Evolutionary conservation across 2,888 invertebrate genomes (phyloP), one percentile per base, ranked within the genome.

Genomic region (Odontomyia ornata): DNA sequence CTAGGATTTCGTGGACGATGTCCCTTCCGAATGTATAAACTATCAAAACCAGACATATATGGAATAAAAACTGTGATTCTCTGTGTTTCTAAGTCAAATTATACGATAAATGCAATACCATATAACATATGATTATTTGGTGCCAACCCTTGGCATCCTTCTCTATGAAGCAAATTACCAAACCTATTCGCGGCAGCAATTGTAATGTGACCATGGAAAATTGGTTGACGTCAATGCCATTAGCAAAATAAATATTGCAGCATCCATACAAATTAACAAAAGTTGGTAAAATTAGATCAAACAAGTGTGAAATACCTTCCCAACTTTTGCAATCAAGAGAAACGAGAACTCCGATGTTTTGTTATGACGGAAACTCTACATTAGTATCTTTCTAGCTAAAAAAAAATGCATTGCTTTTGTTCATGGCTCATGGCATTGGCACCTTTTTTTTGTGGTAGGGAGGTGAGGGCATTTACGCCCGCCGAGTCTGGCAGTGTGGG

Each of bases 171-270:
- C 65, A 80, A 72, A 77, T 83, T 23, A 81, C 80, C 27, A 77
- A 80, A 77, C 76, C 81, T 13, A 80, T 83, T 69, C 80, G 76
- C 36, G 80, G 80, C 27, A 81, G 77, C 57, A 78, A 80, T 30
- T 56, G 79, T 28, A 81, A 82, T 78, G 62, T 80, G 18, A 83
- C 82, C 3, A 79, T 80, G 79, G 83, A 84, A 77, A 84, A 84
- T 78, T 83, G 83, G 83, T 84, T 84, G 72, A 83, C 83, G 5
- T 83, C 83, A 28, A 81, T 84, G 43, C 79, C 80, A 30, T 76
- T 84, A 21, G 83, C 82, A 18, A 80, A 81, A 77, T 57, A 79
- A 47, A 75, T 83, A 77, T 80, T 83, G 47, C 73, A 81, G 77
- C 77, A 80, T 57, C 83, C 83, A 47, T 83, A 83, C 77, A 78